phyloP scores from a whole-genome alignment of 2,888 invertebrate genomes.

The Unio delphinus region DNA sequence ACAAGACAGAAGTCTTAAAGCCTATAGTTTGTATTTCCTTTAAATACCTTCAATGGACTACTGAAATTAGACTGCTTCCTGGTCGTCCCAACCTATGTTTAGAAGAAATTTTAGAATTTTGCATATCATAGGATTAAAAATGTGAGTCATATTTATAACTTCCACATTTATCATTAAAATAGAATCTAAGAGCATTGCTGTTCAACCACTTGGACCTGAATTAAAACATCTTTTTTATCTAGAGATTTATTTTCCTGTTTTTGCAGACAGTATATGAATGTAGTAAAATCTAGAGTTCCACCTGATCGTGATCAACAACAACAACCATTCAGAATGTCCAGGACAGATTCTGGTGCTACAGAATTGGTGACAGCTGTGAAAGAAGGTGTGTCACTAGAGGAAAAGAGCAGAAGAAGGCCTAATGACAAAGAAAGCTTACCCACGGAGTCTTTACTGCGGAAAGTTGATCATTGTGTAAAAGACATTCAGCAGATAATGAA shows the following conservation, averaged over 20 bases:
- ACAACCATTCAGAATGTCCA: constrained; percentile 29
- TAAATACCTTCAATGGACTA: too few relatives aligned
- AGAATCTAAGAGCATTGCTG: too few relatives aligned
- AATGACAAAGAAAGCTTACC: constrained; percentile 33
- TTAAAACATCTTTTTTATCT: not conserved
- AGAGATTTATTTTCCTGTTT: constrained; percentile 3
- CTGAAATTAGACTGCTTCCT: too few relatives aligned
- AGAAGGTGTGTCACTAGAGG: constrained; percentile 27
- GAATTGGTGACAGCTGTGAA: constrained; percentile 23
- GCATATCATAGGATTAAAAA: too few relatives aligned
- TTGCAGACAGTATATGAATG: constrained; percentile 44
- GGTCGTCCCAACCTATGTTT: too few relatives aligned
- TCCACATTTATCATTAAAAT: too few relatives aligned
- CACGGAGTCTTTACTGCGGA: constrained; percentile 44
- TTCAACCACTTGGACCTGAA: too few relatives aligned
- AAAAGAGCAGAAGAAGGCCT: constrained; percentile 14
- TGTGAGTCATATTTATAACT: too few relatives aligned
- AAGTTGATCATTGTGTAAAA: constrained; percentile 45
- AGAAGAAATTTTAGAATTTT: too few relatives aligned
- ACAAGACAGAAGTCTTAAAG: too few relatives aligned
- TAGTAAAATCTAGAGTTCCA: constrained; percentile 36
- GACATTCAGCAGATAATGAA: constrained; percentile 27
- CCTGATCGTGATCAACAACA: constrained; percentile 17
- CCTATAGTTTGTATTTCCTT: too few relatives aligned
- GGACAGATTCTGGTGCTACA: constrained; percentile 7